A percentile compares a stretch with the other conserved stretches of the same genome.
phyloP scores from a whole-genome alignment of 2,113 vertebrate genomes.

The Pomatorhinus ruficollis region DNA sequence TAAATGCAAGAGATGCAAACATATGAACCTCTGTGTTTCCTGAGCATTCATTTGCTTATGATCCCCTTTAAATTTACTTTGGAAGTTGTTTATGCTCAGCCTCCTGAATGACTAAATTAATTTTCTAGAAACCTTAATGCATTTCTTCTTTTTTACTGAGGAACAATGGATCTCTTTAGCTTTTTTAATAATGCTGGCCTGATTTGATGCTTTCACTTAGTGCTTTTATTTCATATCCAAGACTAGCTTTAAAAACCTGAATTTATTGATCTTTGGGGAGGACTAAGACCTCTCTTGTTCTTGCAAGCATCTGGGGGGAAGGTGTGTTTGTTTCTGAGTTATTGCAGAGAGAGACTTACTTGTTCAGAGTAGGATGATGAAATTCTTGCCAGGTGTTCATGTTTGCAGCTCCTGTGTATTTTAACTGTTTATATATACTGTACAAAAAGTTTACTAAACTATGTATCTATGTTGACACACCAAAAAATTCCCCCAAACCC shows the following conservation, averaged over 20 bases:
- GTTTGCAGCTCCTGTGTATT: not conserved
- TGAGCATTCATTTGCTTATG: not conserved
- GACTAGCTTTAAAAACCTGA: not conserved
- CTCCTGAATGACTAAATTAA: not conserved
- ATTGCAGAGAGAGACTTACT: not conserved
- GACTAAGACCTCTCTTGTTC: not conserved
- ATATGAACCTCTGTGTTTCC: not conserved
- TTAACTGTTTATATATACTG: not conserved
- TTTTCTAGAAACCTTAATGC: not conserved
- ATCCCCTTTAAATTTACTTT: not conserved
- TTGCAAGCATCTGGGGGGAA: not conserved
- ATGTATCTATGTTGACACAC: not conserved
- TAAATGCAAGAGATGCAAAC: not conserved
- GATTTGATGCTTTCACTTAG: not conserved
- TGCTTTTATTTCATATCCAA: not conserved
- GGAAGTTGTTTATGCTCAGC: not conserved
- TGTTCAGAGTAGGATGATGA: not conserved
- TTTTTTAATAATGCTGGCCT: not conserved
- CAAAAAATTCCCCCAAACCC: not conserved
- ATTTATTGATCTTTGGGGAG: not conserved
- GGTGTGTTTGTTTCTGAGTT: not conserved
- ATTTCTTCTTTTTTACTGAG: not conserved
- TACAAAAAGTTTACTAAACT: not conserved
- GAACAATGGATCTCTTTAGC: not conserved
- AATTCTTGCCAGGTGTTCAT: not conserved